Evolutionary conservation across 2,888 invertebrate genomes (phyloP), one percentile per base, ranked within the genome.

Genomic region (Asteroscopus sphinx): DNA sequence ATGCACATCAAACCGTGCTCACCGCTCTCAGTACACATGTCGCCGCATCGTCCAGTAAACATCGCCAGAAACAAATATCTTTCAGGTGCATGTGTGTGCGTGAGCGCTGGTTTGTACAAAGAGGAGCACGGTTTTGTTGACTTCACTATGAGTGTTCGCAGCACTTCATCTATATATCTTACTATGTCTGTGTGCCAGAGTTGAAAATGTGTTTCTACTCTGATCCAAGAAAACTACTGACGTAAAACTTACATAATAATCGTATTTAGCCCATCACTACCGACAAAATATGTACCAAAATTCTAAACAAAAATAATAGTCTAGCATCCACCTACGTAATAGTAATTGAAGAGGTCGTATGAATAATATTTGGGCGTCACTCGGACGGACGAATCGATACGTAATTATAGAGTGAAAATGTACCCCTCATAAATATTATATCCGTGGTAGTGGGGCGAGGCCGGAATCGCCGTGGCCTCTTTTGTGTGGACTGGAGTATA

Each of bases 351-450:
- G 91, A 88, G 90, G 86, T 87, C 87, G 83, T 77, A 88, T 90
- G 92, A 91, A 91, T 92, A 92, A 89, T 90, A 92, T 92, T 92
- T 90, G 92, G 91, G 92, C 90, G 91, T 88, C 86, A 89, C 86
- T 82, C 81, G 80, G 84, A 62, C 81, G 81, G 81, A 83, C 83
- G 86, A 91, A 92, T 92, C 92, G 91, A 94, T 92, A 88, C 87
- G 90, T 91, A 94, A 94, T 94, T 94, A 94, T 92, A 92, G 89
- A 92, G 90, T 91, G 87, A 90, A 89, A 91, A 90, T 86, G 77
- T 88, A 89, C 90, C 93, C 93, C 90, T 91, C 92, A 92, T 92
- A 92, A 93, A 93, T 93, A 92, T 88, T 87, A 89, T 91, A 92
- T 91, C 87, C 86, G 83, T 83, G 87, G 77, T 80, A 68, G 81